Evolutionary conservation across 2,797 vertebrate genomes (phyloP).

Genomic region (Brachyalestes nurse): DNA sequence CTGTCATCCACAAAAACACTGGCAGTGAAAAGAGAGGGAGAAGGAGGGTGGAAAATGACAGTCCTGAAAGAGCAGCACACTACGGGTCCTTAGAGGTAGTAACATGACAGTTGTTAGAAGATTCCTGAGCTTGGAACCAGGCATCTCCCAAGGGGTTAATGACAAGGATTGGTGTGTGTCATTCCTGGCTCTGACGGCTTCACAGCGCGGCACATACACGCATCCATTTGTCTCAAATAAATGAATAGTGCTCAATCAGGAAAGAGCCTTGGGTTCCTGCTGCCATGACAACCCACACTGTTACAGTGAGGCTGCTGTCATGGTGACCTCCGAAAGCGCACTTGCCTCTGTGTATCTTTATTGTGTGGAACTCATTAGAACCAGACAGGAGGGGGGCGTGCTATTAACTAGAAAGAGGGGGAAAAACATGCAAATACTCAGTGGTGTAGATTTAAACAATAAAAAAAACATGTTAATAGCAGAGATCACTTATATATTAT

Average conservation of each 20-base stretch:
- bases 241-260: constrained; percentile 68
- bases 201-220: constrained; percentile 59
- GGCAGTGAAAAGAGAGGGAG: constrained; percentile 39
- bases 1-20: constrained; percentile 57
- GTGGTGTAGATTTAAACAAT: constrained; percentile 36
- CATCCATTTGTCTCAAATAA: constrained; percentile 68
- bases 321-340: constrained; percentile 65
- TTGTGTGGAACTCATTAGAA: constrained; percentile 60
- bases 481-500: neutral
- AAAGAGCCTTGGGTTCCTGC: constrained; percentile 72
- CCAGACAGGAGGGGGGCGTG: constrained; percentile 39
- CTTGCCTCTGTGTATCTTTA: constrained; percentile 54
- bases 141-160: constrained; percentile 63
- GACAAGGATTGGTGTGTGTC: constrained; percentile 56
- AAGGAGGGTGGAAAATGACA: constrained; percentile 58
- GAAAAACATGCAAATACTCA: constrained; percentile 30
- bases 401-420: constrained; percentile 45
- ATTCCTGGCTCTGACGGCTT: constrained; percentile 58
- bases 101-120: constrained; percentile 54
- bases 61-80: constrained; percentile 53
- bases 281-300: constrained; percentile 78
- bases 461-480: constrained; percentile 27
- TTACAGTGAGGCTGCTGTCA: constrained; percentile 67
- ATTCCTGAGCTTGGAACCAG: constrained; percentile 50
- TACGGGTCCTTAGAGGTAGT: constrained; percentile 41